Base-by-base conservation (phyloP, 2,888 invertebrate genomes). In the Ectobius pallidus region DNA sequence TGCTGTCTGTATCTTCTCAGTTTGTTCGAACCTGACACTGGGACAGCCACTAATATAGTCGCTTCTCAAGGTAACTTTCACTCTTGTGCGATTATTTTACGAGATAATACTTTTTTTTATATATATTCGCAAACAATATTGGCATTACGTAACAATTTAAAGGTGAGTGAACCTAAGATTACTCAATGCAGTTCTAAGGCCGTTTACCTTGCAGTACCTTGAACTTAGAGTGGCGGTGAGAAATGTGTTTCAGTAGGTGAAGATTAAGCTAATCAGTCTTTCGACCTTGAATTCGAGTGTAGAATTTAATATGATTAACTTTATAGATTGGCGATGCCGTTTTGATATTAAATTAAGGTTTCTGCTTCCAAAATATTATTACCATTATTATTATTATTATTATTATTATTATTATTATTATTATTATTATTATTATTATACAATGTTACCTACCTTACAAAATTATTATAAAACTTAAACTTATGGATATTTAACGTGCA, bases 371-470 rank as follows among this genome's bases (percentile, higher is more conserved):
- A n/a, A 49, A 11, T 49, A 49, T 49, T 49, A 49, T 49, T 49
- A 49, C n/a, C n/a, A 49, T 49, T 49, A 49, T 49, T 49, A 49
- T 49, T 49, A 49, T 49, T 49, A 49, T 49, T 49, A 49, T 49
- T 49, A 49, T 49, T 49, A 49, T 49, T 49, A 49, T 49, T 49
- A 49, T 49, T 49, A 49, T 49, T 49, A 49, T 49, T 18, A 16
- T 18, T 49, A 16, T 18, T 49, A n/a, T n/a, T 16, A n/a, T 16
- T 4, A 49, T 18, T 49, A 18, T 49, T 49, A 18, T 49, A n/a
- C n/a, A 11, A 39, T 49, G n/a, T 49, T n/a, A n/a, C 6, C 49
- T 11, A 11, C 6, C 4, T 18, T 49, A 49, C n/a, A 49, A 11
- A 4, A 18, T 49, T 49, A n/a, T n/a, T 49, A 49, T 49, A 11